A percentile compares a stretch with the other conserved stretches of the same genome.
Conservation (phyloP, 2,888 invertebrate species). For the Tubulanus polymorphus region DNA sequence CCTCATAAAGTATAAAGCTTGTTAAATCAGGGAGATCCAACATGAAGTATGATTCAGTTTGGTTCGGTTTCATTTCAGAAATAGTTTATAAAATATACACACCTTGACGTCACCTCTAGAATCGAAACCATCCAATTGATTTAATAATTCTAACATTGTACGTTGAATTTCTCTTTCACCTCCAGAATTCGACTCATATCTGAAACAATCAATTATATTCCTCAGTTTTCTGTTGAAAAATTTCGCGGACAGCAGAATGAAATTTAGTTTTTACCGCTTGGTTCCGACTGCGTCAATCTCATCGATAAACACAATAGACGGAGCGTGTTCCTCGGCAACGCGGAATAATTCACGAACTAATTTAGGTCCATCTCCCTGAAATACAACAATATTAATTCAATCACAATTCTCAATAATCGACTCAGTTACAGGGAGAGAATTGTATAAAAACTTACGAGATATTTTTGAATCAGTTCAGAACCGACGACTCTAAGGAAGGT, state of each 20-base stretch:
- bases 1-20: too few relatives aligned
- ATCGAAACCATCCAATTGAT: constrained; percentile 97
- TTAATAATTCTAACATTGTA: constrained; percentile 97
- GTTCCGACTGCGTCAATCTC: constrained; percentile 99
- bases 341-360: constrained; percentile 94
- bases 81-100: constrained; percentile 33
- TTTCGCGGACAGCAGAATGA: not conserved
- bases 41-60: too few relatives aligned
- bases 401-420: too few relatives aligned
- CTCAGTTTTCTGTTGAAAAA: not conserved
- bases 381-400: too few relatives aligned
- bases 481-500: constrained; percentile 98
- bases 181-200: constrained; percentile 98
- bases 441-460: constrained; percentile 63
- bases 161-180: constrained; percentile 99
- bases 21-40: too few relatives aligned
- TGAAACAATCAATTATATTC: constrained; percentile 18
- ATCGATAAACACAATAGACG: constrained; percentile 99
- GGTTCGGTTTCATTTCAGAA: too few relatives aligned
- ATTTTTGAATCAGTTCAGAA: constrained; percentile 98
- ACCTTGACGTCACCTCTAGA: constrained; percentile 95
- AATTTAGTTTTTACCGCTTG: constrained; percentile 60
- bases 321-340: constrained; percentile 99
- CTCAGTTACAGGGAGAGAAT: not conserved
- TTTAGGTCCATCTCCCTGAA: constrained; percentile 96